phyloP scores from a whole-genome alignment of 2,888 invertebrate genomes.

The Adelognathus sp. region DNA sequence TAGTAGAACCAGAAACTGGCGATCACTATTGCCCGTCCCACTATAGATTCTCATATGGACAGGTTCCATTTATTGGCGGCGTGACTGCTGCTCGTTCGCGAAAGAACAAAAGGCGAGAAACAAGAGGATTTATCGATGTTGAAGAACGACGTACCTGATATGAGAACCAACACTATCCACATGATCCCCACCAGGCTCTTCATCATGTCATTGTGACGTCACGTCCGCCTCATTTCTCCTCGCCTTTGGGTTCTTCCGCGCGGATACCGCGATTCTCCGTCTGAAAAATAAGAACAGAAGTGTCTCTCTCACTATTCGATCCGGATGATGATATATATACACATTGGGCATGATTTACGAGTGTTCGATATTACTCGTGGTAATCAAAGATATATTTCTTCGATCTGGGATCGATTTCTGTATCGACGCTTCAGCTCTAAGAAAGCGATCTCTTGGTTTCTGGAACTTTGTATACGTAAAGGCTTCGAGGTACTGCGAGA shows the following conservation, averaged over 20 bases:
- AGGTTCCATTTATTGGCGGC: not conserved
- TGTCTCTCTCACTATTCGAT: not conserved
- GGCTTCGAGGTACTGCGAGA: no score
- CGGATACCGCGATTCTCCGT: slow-evolving; percentile 53
- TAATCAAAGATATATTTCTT: no score
- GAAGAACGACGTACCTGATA: slow-evolving; percentile 82
- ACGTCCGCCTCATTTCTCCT: slow-evolving; percentile 82
- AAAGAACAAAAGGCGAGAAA: not conserved
- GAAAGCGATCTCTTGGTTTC: no score
- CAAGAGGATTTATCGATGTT: slow-evolving; percentile 47
- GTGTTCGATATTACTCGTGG: no score
- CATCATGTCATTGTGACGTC: slow-evolving; percentile 84
- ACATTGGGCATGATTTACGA: no score
- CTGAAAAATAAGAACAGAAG: slow-evolving; percentile 35
- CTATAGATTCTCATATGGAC: not conserved
- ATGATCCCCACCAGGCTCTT: slow-evolving; percentile 85
- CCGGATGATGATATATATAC: not conserved
- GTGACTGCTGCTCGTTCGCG: not conserved
- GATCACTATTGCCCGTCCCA: slow-evolving; percentile 31
- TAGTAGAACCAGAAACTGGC: no score
- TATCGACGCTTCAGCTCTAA: no score
- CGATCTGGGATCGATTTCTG: no score
- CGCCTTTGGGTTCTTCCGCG: slow-evolving; percentile 70
- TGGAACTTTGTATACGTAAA: no score
- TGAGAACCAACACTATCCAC: slow-evolving; percentile 85